These are phyloP conservation scores for Phlogophora meticulosa DNA, from an alignment of 2,888 invertebrate species.

Conservation along the genomic window DNA sequence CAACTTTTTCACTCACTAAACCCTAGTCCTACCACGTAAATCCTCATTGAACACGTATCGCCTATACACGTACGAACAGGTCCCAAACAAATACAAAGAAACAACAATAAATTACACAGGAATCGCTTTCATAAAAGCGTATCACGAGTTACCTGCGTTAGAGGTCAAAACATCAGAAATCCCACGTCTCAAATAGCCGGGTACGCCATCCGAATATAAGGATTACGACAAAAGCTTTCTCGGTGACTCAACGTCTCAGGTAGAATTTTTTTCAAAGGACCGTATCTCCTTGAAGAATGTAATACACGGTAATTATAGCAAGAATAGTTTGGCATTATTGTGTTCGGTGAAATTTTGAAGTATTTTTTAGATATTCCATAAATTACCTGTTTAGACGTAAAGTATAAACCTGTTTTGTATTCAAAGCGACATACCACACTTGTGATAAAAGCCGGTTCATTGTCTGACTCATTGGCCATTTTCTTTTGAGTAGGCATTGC, in stretches of 20 bases:
- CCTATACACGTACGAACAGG: constrained; percentile 50
- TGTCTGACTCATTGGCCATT: constrained; percentile 53
- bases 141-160: constrained; percentile 63
- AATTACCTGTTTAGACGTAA: constrained; percentile 46
- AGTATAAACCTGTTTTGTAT: constrained; percentile 57
- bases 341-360: constrained; percentile 52
- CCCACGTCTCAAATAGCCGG: constrained; percentile 54
- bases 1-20: constrained; percentile 16
- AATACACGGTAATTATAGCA: constrained; percentile 59
- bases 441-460: constrained; percentile 59
- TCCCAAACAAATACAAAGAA: constrained; percentile 57
- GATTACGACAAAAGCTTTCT: constrained; percentile 75
- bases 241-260: constrained; percentile 77
- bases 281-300: constrained; percentile 52
- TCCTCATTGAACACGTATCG: constrained; percentile 48
- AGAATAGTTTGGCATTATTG: constrained; percentile 50
- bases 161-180: constrained; percentile 66
- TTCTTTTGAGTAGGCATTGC: constrained; percentile 34
- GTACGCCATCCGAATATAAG: constrained; percentile 69
- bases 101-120: constrained; percentile 54
- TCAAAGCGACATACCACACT: constrained; percentile 43
- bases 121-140: constrained; percentile 57
- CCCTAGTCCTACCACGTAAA: constrained; percentile 27
- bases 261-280: constrained; percentile 69
- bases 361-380: constrained; percentile 41